Evolutionary conservation across 2,113 vertebrate species (phyloP), one percentile per base, ranked within the genome.

Genomic region (Brachyhypopomus occidentalis): DNA sequence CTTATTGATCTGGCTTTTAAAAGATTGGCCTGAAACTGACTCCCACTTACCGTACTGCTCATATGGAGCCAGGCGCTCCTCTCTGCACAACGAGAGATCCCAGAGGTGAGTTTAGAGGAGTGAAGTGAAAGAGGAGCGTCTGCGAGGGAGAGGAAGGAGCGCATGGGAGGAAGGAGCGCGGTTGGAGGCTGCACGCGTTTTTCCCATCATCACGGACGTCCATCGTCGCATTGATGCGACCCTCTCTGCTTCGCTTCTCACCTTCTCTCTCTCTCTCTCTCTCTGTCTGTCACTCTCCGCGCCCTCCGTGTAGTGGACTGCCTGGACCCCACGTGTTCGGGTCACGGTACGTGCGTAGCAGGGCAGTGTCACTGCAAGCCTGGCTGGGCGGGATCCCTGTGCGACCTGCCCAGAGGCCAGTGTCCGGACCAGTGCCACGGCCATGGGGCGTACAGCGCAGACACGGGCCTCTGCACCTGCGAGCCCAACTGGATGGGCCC

Each of bases 401-500:
- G 96, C 55, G 95, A 97, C 82, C 91, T 95, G 55, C 94, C 94
- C 1, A 73, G 95, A 76, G 92, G 94, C 0, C 95, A 96, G 87
- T 97, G 96, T 80, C 95, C 95, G 0, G 96, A 96, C 30, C 96
- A 96, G 85, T 97, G 96, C 75, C 95, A 95, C 0, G 95, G 96
- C 4, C 95, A 96, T 0, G 96, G 96, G 63, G 92, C 94, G 1
- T 96, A 93, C 89, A 89, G 96, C 74, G 83, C 95, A 0, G 95
- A 97, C 88, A 94, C 95, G 0, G 95, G 95, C 30, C 94, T 96
- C 55, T 97, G 96, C 88, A 94, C 85, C 93, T 97, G 96, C 1
- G 95, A 97, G 79, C 94, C 95, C 84, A 96, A 92, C 88, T 97
- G 95, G 95, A 96, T 96, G 92, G 96, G 96, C 73, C 95, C 95